phyloP scores from a whole-genome alignment of 2,888 invertebrate genomes.

The Thalpophila matura region DNA sequence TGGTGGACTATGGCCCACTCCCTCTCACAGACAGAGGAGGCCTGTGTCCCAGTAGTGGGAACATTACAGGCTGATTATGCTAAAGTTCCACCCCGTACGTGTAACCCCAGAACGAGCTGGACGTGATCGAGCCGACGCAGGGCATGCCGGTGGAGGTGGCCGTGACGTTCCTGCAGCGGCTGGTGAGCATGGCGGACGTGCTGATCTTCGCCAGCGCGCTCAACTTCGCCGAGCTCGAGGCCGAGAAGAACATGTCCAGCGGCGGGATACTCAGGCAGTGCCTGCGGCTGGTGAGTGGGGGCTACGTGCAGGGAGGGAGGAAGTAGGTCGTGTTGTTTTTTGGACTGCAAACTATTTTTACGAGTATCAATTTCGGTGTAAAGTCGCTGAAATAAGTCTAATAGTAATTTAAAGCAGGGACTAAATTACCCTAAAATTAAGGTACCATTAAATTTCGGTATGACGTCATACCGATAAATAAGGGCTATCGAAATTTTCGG shows the following conservation, averaged over 20 bases:
- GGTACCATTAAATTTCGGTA: too few relatives aligned
- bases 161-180: conserved; percentile 98
- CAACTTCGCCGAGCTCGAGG: conserved; percentile 99
- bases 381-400: too few relatives aligned
- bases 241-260: conserved; percentile 99
- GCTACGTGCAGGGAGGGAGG: rapidly evolving
- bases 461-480: too few relatives aligned
- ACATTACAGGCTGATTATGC: too few relatives aligned
- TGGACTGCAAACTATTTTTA: background rate
- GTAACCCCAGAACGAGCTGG: conserved; percentile 96
- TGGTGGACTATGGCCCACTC: too few relatives aligned
- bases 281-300: conserved; percentile 94
- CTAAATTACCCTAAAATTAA: too few relatives aligned
- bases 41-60: too few relatives aligned
- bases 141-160: conserved; percentile 99
- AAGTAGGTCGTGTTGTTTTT: conserved; percentile 56
- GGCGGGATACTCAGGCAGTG: conserved; percentile 99
- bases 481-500: too few relatives aligned
- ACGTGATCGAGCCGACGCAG: conserved; percentile 99
- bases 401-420: too few relatives aligned
- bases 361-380: background rate
- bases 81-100: too few relatives aligned
- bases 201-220: conserved; percentile 99
- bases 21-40: too few relatives aligned
- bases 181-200: conserved; percentile 99